These are phyloP conservation scores for Hemicordylus capensis DNA, from an alignment of 2,113 vertebrate genomes.

Conservation along the genomic window DNA sequence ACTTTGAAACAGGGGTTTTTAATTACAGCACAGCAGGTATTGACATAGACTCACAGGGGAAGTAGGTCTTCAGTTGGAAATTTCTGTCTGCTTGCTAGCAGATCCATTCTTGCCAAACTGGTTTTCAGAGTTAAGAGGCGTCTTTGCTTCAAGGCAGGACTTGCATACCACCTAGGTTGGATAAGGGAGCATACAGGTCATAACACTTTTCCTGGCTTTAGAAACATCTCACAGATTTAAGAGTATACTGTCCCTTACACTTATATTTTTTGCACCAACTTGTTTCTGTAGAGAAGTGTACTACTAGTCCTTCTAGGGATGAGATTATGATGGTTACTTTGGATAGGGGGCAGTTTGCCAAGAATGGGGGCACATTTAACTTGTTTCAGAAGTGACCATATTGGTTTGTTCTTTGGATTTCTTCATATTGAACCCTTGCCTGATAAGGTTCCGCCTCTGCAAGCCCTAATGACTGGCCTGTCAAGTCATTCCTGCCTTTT, in stretches of 20 bases:
- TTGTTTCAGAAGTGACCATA: too few relatives aligned
- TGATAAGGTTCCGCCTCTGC: too few relatives aligned
- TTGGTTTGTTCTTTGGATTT: too few relatives aligned
- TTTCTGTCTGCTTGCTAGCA: background rate
- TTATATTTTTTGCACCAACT: too few relatives aligned
- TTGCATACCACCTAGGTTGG: background rate
- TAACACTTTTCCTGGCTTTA: background rate
- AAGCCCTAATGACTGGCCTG: background rate
- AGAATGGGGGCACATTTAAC: too few relatives aligned
- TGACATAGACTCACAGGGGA: rapidly evolving
- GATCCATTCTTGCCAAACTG: background rate
- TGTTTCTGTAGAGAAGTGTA: too few relatives aligned
- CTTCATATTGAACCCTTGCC: background rate
- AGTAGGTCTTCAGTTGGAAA: slow-evolving; percentile 19
- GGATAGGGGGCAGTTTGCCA: too few relatives aligned
- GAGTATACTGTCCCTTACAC: too few relatives aligned
- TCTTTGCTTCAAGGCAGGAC: background rate
- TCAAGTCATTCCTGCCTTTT: background rate
- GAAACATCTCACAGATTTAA: background rate
- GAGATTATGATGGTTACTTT: too few relatives aligned
- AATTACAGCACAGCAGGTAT: rapidly evolving
- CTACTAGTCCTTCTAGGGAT: too few relatives aligned
- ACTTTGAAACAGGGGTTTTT: background rate
- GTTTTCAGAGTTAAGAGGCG: background rate
- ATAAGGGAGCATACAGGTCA: background rate